Conservation (phyloP, 2,797 vertebrate species). For the Ibycter americanus region DNA sequence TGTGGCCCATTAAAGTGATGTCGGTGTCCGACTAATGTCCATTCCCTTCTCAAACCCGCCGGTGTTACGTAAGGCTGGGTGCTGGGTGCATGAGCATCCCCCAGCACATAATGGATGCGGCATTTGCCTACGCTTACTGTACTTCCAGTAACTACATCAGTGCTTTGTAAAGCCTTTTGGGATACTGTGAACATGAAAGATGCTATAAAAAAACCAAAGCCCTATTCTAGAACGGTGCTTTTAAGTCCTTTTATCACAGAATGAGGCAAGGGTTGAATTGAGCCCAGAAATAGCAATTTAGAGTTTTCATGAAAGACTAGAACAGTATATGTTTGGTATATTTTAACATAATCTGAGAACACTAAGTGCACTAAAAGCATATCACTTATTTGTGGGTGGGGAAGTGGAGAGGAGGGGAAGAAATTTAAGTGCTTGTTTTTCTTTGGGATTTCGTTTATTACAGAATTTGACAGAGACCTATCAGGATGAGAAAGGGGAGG, state of each 20-base stretch:
- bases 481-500: background rate
- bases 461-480: constrained; percentile 2
- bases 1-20: background rate
- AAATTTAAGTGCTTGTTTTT: constrained; percentile 26
- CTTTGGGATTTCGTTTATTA: background rate
- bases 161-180: constrained; percentile 64
- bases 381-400: constrained; percentile 51
- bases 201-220: constrained; percentile 55
- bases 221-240: constrained; percentile 65
- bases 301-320: constrained; percentile 71
- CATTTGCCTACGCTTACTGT: background rate
- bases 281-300: constrained; percentile 68
- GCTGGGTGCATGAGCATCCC: background rate
- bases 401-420: background rate
- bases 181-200: constrained; percentile 38
- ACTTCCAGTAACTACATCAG: constrained; percentile 8
- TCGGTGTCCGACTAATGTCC: background rate
- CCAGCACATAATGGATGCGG: background rate
- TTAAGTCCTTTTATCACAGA: constrained; percentile 71
- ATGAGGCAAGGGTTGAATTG: constrained; percentile 67
- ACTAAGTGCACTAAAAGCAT: constrained; percentile 63
- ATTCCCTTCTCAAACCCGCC: background rate
- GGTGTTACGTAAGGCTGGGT: background rate
- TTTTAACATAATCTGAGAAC: constrained; percentile 73
- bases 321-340: constrained; percentile 62